Conservation (phyloP, 2,113 vertebrate species). For the Upupa epops region DNA sequence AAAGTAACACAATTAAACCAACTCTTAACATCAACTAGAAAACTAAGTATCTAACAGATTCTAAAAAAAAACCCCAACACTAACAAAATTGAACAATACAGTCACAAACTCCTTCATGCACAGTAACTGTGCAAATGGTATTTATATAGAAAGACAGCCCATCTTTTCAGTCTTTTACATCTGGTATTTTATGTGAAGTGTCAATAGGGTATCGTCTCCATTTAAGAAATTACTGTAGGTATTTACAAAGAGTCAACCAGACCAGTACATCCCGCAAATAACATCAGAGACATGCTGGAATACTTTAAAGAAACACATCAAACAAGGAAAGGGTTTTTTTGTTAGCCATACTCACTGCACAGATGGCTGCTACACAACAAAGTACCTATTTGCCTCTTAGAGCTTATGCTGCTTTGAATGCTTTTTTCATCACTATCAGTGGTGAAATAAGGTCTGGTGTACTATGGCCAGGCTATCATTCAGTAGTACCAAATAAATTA, state of each 20-base stretch:
- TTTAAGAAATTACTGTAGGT: background rate
- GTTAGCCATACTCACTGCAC: background rate
- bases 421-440: background rate
- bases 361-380: background rate
- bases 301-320: background rate
- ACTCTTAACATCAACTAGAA: background rate
- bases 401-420: background rate
- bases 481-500: background rate
- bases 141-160: background rate
- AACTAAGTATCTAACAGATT: background rate
- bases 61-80: background rate
- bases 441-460: background rate
- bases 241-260: background rate
- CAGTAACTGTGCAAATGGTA: background rate
- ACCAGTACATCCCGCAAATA: background rate
- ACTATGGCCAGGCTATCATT: background rate
- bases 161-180: background rate
- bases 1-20: background rate
- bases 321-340: background rate
- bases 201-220: background rate
- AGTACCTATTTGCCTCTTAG: background rate
- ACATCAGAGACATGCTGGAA: background rate
- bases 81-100: background rate
- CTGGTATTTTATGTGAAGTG: background rate
- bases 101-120: background rate